Evolutionary conservation across 2,797 vertebrate species (phyloP).

Genomic region (Sternotherus odoratus): DNA sequence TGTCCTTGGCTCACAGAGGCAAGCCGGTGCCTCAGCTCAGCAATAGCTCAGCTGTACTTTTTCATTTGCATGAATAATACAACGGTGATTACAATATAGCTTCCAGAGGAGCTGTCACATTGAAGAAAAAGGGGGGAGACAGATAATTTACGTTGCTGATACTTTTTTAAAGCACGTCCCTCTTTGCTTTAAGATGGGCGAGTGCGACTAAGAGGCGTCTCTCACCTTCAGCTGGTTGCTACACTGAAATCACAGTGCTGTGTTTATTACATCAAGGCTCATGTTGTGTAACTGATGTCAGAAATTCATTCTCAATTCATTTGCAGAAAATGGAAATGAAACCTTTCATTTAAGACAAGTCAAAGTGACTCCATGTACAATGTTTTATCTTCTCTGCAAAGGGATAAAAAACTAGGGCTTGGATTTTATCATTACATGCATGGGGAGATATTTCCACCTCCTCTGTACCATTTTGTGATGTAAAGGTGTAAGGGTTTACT

Average conservation of each 20-base stretch:
- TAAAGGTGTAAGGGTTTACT: background rate
- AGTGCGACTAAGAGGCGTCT: conserved; percentile 22
- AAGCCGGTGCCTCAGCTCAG: background rate
- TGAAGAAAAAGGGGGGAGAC: background rate
- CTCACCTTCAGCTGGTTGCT: conserved; percentile 16
- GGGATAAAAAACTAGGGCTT: background rate
- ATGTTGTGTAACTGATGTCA: conserved; percentile 7
- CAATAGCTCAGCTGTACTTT: background rate
- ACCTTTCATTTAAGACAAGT: conserved; percentile 34
- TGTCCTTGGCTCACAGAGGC: background rate
- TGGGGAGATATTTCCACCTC: background rate
- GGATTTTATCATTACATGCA: background rate
- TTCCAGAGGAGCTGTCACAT: background rate
- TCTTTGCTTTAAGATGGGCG: background rate
- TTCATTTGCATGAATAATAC: background rate
- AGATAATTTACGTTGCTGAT: fast-evolving
- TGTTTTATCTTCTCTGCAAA: background rate
- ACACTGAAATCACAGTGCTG: conserved; percentile 28
- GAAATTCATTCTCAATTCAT: background rate
- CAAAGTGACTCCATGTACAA: background rate
- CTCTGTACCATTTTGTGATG: background rate
- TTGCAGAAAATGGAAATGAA: conserved; percentile 45
- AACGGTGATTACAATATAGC: background rate
- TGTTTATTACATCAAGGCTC: background rate
- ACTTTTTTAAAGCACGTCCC: background rate